These are phyloP conservation scores for Ichneumon xanthorius DNA, from an alignment of 2,888 invertebrate genomes.

Conservation along the genomic window DNA sequence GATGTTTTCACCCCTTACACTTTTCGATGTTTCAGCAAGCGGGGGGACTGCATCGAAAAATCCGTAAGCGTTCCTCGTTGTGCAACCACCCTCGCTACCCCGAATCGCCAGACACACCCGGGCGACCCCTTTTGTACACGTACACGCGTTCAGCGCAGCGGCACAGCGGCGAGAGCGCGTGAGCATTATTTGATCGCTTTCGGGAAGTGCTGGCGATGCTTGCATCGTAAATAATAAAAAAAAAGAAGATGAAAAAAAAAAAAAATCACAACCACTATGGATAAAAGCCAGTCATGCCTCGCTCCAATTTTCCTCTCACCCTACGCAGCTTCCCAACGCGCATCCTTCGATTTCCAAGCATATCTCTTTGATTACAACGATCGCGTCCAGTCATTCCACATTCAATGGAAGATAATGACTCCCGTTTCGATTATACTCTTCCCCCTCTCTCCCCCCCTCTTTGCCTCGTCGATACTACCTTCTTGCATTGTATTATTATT, in stretches of 20 bases:
- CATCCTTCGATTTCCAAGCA: constrained; percentile 65
- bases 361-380: constrained; percentile 64
- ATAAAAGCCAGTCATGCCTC: constrained; percentile 61
- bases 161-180: constrained; percentile 13
- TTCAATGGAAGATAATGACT: constrained; percentile 62
- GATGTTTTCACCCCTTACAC: constrained; percentile 66
- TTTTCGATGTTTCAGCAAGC: constrained; percentile 58
- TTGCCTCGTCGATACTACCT: constrained; percentile 26
- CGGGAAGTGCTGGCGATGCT: constrained; percentile 54
- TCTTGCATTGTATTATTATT: constrained; percentile 45
- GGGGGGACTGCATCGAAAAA: constrained; percentile 40
- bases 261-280: constrained; percentile 22
- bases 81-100: constrained; percentile 45
- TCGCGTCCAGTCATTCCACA: constrained; percentile 60
- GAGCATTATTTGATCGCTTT: constrained; percentile 58
- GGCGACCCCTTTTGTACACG: constrained; percentile 42
- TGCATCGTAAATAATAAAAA: constrained; percentile 49
- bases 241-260: background rate
- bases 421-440: constrained; percentile 47
- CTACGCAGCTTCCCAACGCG: constrained; percentile 58
- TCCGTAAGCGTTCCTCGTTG: constrained; percentile 59
- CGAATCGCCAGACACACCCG: constrained; percentile 39
- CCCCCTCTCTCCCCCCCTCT: too few relatives aligned
- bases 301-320: constrained; percentile 65
- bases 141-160: constrained; percentile 11